Conservation (phyloP, 2,113 vertebrate species). For the Otis tarda region DNA sequence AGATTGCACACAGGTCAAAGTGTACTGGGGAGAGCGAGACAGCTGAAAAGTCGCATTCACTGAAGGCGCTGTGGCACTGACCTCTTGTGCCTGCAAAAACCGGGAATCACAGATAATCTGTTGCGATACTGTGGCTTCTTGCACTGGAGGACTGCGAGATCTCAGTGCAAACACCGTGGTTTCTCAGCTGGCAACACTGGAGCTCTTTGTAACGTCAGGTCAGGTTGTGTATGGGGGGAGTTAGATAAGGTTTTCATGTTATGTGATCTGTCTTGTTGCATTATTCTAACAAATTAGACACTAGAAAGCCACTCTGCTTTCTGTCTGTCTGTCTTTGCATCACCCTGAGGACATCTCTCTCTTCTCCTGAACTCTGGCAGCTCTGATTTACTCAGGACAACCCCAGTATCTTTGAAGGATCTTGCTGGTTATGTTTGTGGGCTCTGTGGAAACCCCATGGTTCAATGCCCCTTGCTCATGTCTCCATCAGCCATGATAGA, state of each 20-base stretch:
- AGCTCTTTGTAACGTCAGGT: constrained; percentile 17
- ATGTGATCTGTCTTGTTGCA: constrained; percentile 9
- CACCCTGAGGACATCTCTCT: not conserved
- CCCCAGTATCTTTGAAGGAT: not conserved
- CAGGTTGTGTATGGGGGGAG: not conserved
- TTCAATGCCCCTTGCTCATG: not conserved
- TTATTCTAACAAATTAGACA: constrained; percentile 40
- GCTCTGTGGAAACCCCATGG: not conserved
- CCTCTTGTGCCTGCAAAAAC: constrained; percentile 42
- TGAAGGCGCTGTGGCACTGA: constrained; percentile 25
- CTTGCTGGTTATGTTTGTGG: not conserved
- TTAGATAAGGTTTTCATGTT: constrained; percentile 23
- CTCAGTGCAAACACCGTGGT: not conserved
- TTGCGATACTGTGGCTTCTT: not conserved
- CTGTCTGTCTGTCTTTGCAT: not conserved
- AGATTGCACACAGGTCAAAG: constrained; percentile 51
- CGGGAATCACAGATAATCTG: constrained; percentile 16
- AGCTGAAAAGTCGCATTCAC: constrained; percentile 65
- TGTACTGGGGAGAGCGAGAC: not conserved
- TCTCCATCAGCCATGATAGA: not conserved
- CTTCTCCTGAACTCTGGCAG: not conserved
- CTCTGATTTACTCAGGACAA: not conserved
- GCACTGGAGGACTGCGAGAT: not conserved
- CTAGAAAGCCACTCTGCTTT: not conserved
- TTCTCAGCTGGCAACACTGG: constrained; percentile 15